A percentile compares a stretch with the other conserved stretches of the same genome.
phyloP scores from a whole-genome alignment of 1,140 invertebrate species.

The Calephelis virginiensis region DNA sequence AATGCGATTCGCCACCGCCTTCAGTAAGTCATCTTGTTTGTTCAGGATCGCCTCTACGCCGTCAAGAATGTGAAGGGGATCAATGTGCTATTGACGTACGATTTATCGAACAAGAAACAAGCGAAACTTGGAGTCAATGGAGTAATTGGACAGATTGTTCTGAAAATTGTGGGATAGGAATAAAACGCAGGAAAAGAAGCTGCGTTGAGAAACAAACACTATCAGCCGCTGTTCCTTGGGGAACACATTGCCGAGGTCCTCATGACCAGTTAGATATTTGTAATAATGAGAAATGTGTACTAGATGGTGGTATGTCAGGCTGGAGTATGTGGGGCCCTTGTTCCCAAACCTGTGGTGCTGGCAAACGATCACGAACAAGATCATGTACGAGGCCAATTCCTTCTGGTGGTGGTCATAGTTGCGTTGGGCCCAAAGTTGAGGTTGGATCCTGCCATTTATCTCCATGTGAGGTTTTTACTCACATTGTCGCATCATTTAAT shows the following conservation, averaged over 20 bases:
- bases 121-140: slow-evolving; percentile 58
- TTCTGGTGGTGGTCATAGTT: slow-evolving; percentile 43
- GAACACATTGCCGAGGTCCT: slow-evolving; percentile 61
- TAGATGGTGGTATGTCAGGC: slow-evolving; percentile 64
- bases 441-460: slow-evolving; percentile 52
- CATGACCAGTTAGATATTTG: slow-evolving; percentile 60
- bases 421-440: slow-evolving; percentile 54
- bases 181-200: slow-evolving; percentile 48
- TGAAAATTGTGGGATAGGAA: slow-evolving; percentile 56
- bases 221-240: slow-evolving; percentile 44
- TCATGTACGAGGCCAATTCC: slow-evolving; percentile 64
- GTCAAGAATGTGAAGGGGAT: slow-evolving; percentile 55
- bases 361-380: slow-evolving; percentile 48
- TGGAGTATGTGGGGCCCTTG: slow-evolving; percentile 66
- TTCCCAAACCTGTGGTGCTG: slow-evolving; percentile 60
- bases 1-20: slow-evolving; percentile 59
- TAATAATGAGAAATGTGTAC: slow-evolving; percentile 43
- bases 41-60: slow-evolving; percentile 51
- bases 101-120: slow-evolving; percentile 27
- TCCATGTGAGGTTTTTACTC: slow-evolving; percentile 55
- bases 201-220: slow-evolving; percentile 48
- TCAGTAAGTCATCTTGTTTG: slow-evolving; percentile 49
- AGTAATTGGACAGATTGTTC: slow-evolving; percentile 56
- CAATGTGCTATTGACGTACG: slow-evolving; percentile 54
- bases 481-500: slow-evolving; percentile 53